Base-by-base conservation (phyloP, 2,888 invertebrate species). In the Cephus pulcher region DNA sequence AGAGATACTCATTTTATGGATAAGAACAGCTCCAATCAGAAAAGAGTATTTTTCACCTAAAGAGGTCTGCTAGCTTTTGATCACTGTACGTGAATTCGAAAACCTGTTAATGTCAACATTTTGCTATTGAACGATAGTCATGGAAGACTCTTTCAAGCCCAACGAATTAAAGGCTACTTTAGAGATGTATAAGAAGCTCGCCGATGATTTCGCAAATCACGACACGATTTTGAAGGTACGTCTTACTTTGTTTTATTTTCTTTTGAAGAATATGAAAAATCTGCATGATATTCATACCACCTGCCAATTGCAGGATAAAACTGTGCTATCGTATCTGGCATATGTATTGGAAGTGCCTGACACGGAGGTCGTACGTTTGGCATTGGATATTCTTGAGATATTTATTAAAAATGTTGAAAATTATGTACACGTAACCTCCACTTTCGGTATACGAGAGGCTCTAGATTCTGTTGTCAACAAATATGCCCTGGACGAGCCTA, bases 171-270 rank as follows among this genome's bases (percentile, higher is more conserved):
- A 83, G 78, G 86, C 85, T 34, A 91, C 91, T 3, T 86, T 91
- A 56, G 87, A 89, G 81, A 91, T 89, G 1, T 91, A 91, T 69
- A 89, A 86, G 81, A 91, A 90, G 79, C 84, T 91, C n/a, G 90
- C 91, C 1, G 85, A 88, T 74, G 91, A 91, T 84, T 84, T 91
- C 76, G 83, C 86, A 34, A 91, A 91, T 73, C 91, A 91, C 82
- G 91, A 91, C 81, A 91, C 91, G 12, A 91, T 91, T 81, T 85
- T 91, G 75, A 91, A 91, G 88, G 91, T 91, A 82, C 83, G 79
- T 37, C 33, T 32, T 71, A 4, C 9, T 71, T 71, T 30, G 71
- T 71, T 71, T 71, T 71, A 32, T 23, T 32, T 34, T 71, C 9
- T 71, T 33, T 34, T 23, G 9, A 2, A 23, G 56, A 56, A 71